phyloP scores from a whole-genome alignment of 2,888 invertebrate genomes.

The Muscina levida region DNA sequence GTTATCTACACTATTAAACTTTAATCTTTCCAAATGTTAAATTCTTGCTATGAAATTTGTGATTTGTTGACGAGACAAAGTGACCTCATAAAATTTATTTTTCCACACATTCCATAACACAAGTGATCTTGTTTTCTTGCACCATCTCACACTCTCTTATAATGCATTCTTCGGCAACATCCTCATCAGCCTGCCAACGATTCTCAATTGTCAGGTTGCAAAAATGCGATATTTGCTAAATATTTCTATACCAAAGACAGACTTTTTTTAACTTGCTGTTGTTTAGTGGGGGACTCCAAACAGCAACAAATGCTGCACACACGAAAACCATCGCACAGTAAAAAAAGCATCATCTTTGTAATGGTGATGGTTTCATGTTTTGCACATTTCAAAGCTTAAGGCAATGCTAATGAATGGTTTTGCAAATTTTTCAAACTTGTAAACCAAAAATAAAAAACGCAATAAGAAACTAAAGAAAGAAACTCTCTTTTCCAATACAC shows the following conservation, averaged over 20 bases:
- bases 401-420: slow-evolving; percentile 69
- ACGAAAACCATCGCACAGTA: slow-evolving; percentile 22
- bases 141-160: too few species aligned
- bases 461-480: slow-evolving; percentile 44
- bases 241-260: slow-evolving; percentile 28
- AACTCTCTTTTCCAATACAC: slow-evolving; percentile 38
- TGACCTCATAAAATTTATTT: too few species aligned
- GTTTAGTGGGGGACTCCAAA: slow-evolving; percentile 39
- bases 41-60: too few species aligned
- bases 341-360: slow-evolving; percentile 51
- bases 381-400: slow-evolving; percentile 65
- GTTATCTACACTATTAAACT: too few species aligned
- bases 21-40: too few species aligned
- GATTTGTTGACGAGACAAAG: too few species aligned
- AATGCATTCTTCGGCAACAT: not conserved
- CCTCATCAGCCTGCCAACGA: not conserved
- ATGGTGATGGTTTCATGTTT: slow-evolving; percentile 65
- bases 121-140: too few species aligned
- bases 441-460: slow-evolving; percentile 32
- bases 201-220: slow-evolving; percentile 62
- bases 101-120: too few species aligned
- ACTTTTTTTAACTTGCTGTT: not conserved
- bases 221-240: slow-evolving; percentile 15
- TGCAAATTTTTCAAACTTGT: slow-evolving; percentile 67
- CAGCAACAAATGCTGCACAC: not conserved